phyloP scores from a whole-genome alignment of 2,888 invertebrate genomes.

The Sthenelais limicola region DNA sequence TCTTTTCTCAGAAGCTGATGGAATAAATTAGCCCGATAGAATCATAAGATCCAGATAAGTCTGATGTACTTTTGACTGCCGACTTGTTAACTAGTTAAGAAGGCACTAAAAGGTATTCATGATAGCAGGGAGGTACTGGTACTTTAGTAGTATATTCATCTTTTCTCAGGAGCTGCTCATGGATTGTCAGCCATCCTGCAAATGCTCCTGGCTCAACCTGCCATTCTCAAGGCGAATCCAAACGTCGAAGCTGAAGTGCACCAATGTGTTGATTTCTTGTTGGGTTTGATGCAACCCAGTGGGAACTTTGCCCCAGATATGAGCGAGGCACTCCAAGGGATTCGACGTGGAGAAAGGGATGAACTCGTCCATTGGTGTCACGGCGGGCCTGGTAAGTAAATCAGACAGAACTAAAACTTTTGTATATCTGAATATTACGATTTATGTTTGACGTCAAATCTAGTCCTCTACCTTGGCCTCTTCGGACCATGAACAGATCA shows the following conservation, averaged over 20 bases:
- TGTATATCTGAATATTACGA: too few species aligned
- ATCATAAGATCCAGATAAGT: too few species aligned
- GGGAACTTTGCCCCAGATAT: constrained; percentile 85
- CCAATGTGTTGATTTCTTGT: constrained; percentile 79
- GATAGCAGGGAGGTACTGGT: too few species aligned
- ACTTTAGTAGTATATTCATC: not conserved
- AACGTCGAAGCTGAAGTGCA: constrained; percentile 77
- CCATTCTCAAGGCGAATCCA: constrained; percentile 76
- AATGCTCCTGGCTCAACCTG: constrained; percentile 77
- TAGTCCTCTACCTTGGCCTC: too few species aligned
- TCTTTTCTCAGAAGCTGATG: too few species aligned
- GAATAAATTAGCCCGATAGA: too few species aligned
- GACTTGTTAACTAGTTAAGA: too few species aligned
- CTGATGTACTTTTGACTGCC: too few species aligned
- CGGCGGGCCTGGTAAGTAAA: constrained; percentile 83
- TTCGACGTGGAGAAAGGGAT: constrained; percentile 73
- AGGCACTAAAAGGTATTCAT: too few species aligned
- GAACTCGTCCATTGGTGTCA: constrained; percentile 93
- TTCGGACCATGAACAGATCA: too few species aligned
- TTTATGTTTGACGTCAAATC: too few species aligned
- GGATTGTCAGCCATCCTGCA: constrained; percentile 81
- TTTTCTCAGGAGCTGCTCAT: constrained; percentile 74
- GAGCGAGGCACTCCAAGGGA: constrained; percentile 78
- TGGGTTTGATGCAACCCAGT: constrained; percentile 79
- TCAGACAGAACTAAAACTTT: too few species aligned